Percentiles rank a stretch among this genome's conserved stretches.
phyloP scores from a whole-genome alignment of 2,797 vertebrate genomes.

The Poeciliopsis infans region DNA sequence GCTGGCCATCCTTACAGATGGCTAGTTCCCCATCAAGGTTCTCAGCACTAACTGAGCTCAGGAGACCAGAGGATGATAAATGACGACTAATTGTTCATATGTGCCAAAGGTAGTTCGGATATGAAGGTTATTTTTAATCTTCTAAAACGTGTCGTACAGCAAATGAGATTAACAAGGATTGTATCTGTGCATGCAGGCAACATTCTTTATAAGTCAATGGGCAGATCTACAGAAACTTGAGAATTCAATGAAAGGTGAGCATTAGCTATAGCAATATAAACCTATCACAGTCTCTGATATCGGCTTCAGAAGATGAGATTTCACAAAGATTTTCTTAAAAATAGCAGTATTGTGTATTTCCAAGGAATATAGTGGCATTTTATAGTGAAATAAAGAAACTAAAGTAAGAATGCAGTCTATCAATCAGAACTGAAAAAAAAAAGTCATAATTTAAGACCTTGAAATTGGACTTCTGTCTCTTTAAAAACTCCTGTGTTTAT shows the following conservation, averaged over 20 bases:
- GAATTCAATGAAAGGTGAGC: not conserved
- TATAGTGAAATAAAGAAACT: too few relatives aligned
- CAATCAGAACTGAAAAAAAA: too few relatives aligned
- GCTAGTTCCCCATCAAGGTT: conserved; percentile 57
- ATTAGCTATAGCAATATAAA: not conserved
- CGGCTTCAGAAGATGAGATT: not conserved
- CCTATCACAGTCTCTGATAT: not conserved
- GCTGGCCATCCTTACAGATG: conserved; percentile 50
- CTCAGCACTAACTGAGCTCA: conserved; percentile 54
- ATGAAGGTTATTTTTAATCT: conserved; percentile 9
- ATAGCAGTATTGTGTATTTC: too few relatives aligned
- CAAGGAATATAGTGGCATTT: too few relatives aligned
- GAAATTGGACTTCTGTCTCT: too few relatives aligned
- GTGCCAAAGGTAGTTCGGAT: conserved; percentile 4
- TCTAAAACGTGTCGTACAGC: conserved; percentile 2
- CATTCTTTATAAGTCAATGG: not conserved
- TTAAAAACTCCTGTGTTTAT: too few relatives aligned
- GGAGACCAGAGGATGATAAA: conserved; percentile 64
- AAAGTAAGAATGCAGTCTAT: too few relatives aligned
- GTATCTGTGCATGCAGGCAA: not conserved
- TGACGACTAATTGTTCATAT: conserved; percentile 72
- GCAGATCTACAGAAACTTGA: not conserved
- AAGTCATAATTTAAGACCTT: too few relatives aligned
- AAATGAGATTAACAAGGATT: accelerated
- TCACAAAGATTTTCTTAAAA: not conserved